Conservation (phyloP, 2,888 invertebrate genomes). For the Epistrophe eligans region DNA sequence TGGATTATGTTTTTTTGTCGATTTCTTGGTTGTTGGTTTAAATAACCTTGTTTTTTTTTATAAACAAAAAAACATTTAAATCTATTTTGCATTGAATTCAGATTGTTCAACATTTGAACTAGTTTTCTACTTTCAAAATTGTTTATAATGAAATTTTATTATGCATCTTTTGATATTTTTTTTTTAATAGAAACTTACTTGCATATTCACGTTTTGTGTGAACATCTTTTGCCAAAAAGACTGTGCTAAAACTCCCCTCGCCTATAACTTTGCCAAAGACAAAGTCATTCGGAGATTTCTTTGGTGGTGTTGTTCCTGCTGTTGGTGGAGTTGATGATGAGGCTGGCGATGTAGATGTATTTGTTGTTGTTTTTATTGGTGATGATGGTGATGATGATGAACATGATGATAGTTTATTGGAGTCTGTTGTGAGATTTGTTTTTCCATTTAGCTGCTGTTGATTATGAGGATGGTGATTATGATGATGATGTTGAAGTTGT, state of each 20-base stretch:
- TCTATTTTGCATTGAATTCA: slow-evolving; percentile 24
- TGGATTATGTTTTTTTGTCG: slow-evolving; percentile 15
- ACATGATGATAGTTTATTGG: slow-evolving; percentile 69
- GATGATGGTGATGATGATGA: slow-evolving; percentile 53
- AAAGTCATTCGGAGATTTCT: slow-evolving; percentile 90
- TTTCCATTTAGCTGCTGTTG: slow-evolving; percentile 75
- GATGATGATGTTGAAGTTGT: slow-evolving; percentile 77
- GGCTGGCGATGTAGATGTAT: slow-evolving; percentile 76
- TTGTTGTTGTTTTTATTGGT: slow-evolving; percentile 57
- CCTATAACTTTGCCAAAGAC: slow-evolving; percentile 98
- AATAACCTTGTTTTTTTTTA: slow-evolving; percentile 45
- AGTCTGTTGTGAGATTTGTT: slow-evolving; percentile 71
- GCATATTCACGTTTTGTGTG: slow-evolving; percentile 96
- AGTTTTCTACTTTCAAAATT: slow-evolving; percentile 21
- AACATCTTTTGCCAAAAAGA: slow-evolving; percentile 96
- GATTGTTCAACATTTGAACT: slow-evolving; percentile 26
- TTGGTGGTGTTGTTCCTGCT: slow-evolving; percentile 79
- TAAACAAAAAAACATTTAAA: neutral
- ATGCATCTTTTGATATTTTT: neutral
- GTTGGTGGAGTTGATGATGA: slow-evolving; percentile 72
- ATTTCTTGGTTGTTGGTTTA: neutral
- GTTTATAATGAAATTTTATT: slow-evolving; percentile 1
- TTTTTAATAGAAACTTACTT: slow-evolving; percentile 87
- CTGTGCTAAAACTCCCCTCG: slow-evolving; percentile 98
- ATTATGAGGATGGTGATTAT: slow-evolving; percentile 65